Evolutionary conservation across 2,797 vertebrate genomes (phyloP), one percentile per base, ranked within the genome.

Genomic region (Megaceryle alcyon): DNA sequence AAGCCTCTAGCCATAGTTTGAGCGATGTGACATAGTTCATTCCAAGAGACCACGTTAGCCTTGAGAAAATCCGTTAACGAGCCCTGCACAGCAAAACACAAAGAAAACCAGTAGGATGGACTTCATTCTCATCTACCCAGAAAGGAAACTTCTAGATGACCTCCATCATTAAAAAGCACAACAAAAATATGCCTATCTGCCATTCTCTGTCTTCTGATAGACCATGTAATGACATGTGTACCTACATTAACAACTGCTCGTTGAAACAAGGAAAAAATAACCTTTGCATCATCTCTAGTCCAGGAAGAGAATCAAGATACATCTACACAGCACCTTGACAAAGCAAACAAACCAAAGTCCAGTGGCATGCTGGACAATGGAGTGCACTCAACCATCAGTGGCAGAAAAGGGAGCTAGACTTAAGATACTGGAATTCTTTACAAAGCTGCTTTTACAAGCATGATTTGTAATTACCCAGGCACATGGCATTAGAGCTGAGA

Each of bases 61-160:
- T 99, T 99, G 80, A 99, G 98, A 94, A 98, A 99, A 97, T 99
- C 99, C 4, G 99, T 99, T 94, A 99, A 97, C 3, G 99, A 99
- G 53, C 99, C 99, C 99, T 99, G 97, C 5, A 19, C 2, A 89
- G 86, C 64, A 23, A 19, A 71, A 23, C 29, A 53, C 49, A 7
- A 61, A 33, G 5, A 48, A 21, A 49, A 85, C 63, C 49, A 82
- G 20, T 10, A 19, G 49, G 33, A 46, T 56, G 25, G 12, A 10
- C 29, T 35, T 15, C 29, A 26, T 43, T 53, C 23, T 57, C 63
- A 20, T 37, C 65, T 61, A 5, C 17, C n/a, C 17, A 14, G 35
- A 22, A 54, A 33, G 43, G 48, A 49, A 39, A 23, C 68, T 31
- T 31, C n/a, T 26, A 17, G 37, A 4, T 17, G 49, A 60, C 7